Percentiles rank a stretch among this genome's conserved stretches.
phyloP scores from a whole-genome alignment of 2,113 vertebrate species.

The Paradisaea rubra region DNA sequence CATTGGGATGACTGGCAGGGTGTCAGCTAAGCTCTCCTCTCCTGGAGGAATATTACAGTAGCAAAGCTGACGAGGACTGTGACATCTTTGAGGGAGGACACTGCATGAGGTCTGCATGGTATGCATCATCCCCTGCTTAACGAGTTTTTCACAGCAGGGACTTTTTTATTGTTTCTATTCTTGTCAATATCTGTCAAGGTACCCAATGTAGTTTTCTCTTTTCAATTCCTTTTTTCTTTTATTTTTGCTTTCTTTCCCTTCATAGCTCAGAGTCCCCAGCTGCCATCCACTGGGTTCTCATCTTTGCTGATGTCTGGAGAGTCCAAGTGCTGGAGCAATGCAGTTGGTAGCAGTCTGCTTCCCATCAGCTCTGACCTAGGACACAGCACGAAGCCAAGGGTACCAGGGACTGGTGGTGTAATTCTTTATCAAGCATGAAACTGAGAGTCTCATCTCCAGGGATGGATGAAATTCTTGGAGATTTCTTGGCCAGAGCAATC shows the following conservation, averaged over 20 bases:
- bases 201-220: background rate
- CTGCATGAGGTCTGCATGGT: background rate
- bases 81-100: slow-evolving; percentile 11
- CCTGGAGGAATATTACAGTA: background rate
- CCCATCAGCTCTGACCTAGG: background rate
- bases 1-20: background rate
- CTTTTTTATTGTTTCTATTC: background rate
- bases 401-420: background rate
- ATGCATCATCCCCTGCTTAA: background rate
- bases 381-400: background rate
- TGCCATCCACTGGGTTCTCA: background rate
- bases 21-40: slow-evolving; percentile 20
- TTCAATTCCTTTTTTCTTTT: background rate
- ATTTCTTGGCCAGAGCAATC: background rate
- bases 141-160: background rate
- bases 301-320: background rate
- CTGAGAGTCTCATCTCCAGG: background rate
- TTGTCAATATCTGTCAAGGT: background rate
- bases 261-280: background rate
- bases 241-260: background rate
- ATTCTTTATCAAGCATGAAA: background rate
- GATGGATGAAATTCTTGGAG: background rate
- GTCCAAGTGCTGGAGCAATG: background rate
- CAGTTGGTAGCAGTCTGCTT: background rate
- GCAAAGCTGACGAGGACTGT: background rate